Evolutionary conservation across 2,113 vertebrate species (phyloP).

Genomic region (Pipa parva): DNA sequence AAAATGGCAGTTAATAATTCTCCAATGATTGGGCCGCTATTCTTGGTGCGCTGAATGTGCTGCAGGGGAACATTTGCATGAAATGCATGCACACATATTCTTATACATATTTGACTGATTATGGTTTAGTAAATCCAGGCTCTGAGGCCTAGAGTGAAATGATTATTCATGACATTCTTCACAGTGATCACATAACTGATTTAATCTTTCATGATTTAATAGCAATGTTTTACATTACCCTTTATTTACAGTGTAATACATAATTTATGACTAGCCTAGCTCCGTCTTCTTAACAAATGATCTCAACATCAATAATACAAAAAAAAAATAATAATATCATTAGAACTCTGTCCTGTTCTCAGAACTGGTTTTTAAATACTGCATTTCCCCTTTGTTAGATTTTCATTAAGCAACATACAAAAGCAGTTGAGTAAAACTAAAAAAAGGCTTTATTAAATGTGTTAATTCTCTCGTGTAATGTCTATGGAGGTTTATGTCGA

Average conservation of each 20-base stretch:
- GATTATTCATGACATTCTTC: background rate
- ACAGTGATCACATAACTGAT: background rate
- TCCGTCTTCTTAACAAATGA: background rate
- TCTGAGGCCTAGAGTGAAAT: background rate
- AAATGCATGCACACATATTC: no score
- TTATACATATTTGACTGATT: background rate
- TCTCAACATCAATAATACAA: background rate
- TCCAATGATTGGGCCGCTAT: no score
- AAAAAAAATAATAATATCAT: constrained; percentile 2
- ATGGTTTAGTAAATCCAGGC: background rate
- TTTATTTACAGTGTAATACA: background rate
- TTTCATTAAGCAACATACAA: background rate
- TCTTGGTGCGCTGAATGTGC: no score
- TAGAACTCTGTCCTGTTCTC: background rate
- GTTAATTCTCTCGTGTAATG: constrained; percentile 8
- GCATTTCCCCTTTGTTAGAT: background rate
- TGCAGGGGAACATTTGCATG: no score
- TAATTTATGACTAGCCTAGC: background rate
- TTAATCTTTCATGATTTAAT: background rate
- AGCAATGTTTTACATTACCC: background rate
- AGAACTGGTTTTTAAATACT: background rate
- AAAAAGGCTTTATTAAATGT: background rate
- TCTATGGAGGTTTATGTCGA: constrained; percentile 17
- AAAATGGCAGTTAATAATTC: no score
- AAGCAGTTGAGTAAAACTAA: background rate